phyloP scores from a whole-genome alignment of 2,797 vertebrate genomes.

The Crocidura indochinensis region DNA sequence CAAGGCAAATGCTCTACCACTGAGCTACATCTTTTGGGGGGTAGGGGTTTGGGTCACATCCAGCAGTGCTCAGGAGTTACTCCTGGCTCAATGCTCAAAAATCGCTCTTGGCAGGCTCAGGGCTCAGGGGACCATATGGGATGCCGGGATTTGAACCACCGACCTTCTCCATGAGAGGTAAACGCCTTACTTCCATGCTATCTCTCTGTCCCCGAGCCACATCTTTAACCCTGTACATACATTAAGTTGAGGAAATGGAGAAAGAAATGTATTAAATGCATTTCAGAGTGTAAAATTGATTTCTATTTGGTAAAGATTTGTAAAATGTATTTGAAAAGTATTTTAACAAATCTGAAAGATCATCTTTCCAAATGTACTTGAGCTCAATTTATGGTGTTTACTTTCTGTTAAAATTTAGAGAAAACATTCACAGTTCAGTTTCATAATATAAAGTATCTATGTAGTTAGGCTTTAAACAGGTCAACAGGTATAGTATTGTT shows the following conservation, averaged over 20 bases:
- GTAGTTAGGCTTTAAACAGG: slow-evolving; percentile 88
- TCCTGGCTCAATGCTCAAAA: too few relatives aligned
- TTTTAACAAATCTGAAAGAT: slow-evolving; percentile 78
- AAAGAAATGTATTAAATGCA: slow-evolving; percentile 62
- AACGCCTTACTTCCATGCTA: too few relatives aligned
- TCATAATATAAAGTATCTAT: slow-evolving; percentile 80
- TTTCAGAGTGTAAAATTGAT: slow-evolving; percentile 67
- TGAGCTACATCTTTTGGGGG: too few relatives aligned
- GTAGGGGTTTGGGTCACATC: too few relatives aligned
- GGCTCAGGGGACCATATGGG: too few relatives aligned
- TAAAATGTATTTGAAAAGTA: slow-evolving; percentile 65
- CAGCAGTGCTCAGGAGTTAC: too few relatives aligned
- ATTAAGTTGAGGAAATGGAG: neutral
- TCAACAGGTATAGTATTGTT: slow-evolving; percentile 89
- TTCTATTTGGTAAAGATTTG: slow-evolving; percentile 64
- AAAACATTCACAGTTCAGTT: slow-evolving; percentile 80
- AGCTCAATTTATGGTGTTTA: slow-evolving; percentile 76
- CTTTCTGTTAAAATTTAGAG: slow-evolving; percentile 74
- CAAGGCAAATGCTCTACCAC: too few relatives aligned
- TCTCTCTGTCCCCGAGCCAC: too few relatives aligned
- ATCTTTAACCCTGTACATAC: too few relatives aligned
- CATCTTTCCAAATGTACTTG: slow-evolving; percentile 76
- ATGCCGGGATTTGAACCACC: too few relatives aligned
- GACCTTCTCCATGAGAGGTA: too few relatives aligned
- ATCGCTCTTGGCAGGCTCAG: too few relatives aligned